Conservation (phyloP, 2,797 vertebrate genomes). For the Sebastes elongatus region DNA sequence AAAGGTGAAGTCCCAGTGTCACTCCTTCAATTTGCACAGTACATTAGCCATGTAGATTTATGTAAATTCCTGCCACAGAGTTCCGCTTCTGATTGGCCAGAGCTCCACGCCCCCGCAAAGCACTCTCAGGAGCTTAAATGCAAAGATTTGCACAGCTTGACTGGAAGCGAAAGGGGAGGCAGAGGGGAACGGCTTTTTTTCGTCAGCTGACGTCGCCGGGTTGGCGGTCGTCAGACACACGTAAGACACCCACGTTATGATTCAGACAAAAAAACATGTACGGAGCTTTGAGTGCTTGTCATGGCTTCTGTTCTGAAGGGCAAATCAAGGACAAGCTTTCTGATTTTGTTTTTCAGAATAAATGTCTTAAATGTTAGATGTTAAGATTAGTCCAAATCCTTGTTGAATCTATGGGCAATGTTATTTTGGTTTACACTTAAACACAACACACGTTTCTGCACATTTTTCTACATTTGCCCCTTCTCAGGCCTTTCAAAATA, state of each 20-base stretch:
- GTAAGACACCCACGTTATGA: constrained; percentile 33
- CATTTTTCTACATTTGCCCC: not conserved
- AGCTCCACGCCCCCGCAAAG: constrained; percentile 29
- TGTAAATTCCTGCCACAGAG: constrained; percentile 64
- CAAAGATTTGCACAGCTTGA: constrained; percentile 61
- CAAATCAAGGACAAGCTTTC: constrained; percentile 37
- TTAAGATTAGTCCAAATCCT: not conserved
- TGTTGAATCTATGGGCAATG: not conserved
- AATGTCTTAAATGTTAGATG: not conserved
- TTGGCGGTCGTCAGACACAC: constrained; percentile 46
- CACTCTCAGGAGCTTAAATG: constrained; percentile 39
- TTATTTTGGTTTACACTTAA: not conserved
- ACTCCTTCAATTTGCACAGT: constrained; percentile 59
- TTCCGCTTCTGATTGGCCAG: constrained; percentile 55
- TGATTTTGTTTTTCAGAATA: not conserved
- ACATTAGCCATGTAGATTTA: constrained; percentile 77
- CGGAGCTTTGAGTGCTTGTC: not conserved
- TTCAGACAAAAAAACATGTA: constrained; percentile 1
- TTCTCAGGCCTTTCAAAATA: constrained; percentile 5
- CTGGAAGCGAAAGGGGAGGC: constrained; percentile 16
- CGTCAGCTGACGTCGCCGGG: constrained; percentile 42
- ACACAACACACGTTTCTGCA: not conserved
- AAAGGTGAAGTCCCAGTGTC: constrained; percentile 63
- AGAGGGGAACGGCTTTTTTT: not conserved
- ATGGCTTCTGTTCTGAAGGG: constrained; percentile 34